Evolutionary conservation across 2,113 vertebrate species (phyloP), one percentile per base, ranked within the genome.

Genomic region (Arenaria interpres): DNA sequence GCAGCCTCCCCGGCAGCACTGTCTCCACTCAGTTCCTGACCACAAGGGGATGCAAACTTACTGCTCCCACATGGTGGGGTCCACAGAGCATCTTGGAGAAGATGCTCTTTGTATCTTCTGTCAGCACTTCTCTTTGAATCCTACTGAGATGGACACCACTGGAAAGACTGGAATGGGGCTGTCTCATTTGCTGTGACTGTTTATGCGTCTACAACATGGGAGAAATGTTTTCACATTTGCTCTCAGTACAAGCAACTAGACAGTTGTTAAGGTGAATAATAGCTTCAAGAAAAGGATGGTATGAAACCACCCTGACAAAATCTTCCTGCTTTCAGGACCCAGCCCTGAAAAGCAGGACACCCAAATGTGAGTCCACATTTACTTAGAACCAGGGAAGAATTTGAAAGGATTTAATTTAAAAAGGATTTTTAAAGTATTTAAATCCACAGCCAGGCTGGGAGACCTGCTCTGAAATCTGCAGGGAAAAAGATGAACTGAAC

Each of bases 121-220:
- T 64, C 39, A 67, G 7, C 51, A 56, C 10, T 53, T 12, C 28
- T 48, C 50, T 89, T 73, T 69, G 72, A 91, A 45, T 76, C 27
- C 59, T 62, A 24, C 59, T 57, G 45, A 84, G 54, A 78, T 32
- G 51, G 64, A 60, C 28, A 43, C 33, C 8, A 33, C 9, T 46
- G 53, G 22, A 50, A 81, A 89, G 39, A 80, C 68, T 35, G 32
- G 41, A 59, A 69, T 3, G n/a, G 0, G 1, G 22, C 46, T 35
- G 16, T 59, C 73, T 77, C 50, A 23, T 89, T 77, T 81, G 32
- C 64, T 53, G 41, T 1, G 3, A 37, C 19, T 41, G 28, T 16
- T 67, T 59, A 63, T 0, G 0, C 24, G 39, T 16, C 48, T 66
- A 62, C 45, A 32, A 63, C 6, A 32, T 1, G 4, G 32, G 22